Percentiles rank a stretch among this genome's conserved stretches.
Conservation (phyloP, 1,140 invertebrate species). For the Drosophila novamexicana region DNA sequence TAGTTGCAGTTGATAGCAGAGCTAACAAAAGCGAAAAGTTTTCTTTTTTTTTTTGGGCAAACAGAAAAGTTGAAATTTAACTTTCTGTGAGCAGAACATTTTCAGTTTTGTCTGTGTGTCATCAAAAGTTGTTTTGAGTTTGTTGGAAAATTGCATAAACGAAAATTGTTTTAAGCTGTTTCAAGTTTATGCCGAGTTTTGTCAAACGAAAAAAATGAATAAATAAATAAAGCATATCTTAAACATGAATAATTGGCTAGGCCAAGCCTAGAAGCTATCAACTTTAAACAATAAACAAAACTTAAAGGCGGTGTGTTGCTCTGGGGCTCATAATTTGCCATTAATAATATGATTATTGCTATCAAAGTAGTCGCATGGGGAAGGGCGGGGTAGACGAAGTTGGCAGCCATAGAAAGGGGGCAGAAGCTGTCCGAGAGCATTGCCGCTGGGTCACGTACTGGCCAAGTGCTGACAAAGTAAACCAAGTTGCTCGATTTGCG, state of each 20-base stretch:
- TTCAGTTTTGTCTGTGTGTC: slow-evolving; percentile 13
- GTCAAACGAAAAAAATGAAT: neutral
- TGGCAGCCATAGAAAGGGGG: slow-evolving; percentile 23
- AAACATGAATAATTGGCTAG: neutral
- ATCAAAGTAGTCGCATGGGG: slow-evolving; percentile 49
- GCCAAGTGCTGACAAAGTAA: slow-evolving; percentile 65
- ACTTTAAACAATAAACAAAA: neutral
- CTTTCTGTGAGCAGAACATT: slow-evolving; percentile 6
- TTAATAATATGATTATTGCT: slow-evolving; percentile 72
- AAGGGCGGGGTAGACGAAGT: neutral
- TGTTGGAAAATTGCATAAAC: slow-evolving; percentile 22
- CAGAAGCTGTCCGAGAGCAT: slow-evolving; percentile 7
- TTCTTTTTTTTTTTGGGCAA: slow-evolving; percentile 12
- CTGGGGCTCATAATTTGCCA: slow-evolving; percentile 41
- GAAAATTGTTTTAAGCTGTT: slow-evolving; percentile 22
- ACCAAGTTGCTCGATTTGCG: slow-evolving; percentile 53
- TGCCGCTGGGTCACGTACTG: slow-evolving; percentile 57
- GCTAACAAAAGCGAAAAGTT: slow-evolving; percentile 21
- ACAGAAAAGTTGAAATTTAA: slow-evolving; percentile 23
- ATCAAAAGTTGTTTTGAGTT: slow-evolving; percentile 21
- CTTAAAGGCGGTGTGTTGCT: neutral
- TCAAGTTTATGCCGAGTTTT: slow-evolving; percentile 10
- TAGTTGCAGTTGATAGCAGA: slow-evolving; percentile 18
- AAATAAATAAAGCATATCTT: neutral
- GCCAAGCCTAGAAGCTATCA: neutral